Conservation (phyloP, 2,888 invertebrate genomes). For the Candidula unifasciata region DNA sequence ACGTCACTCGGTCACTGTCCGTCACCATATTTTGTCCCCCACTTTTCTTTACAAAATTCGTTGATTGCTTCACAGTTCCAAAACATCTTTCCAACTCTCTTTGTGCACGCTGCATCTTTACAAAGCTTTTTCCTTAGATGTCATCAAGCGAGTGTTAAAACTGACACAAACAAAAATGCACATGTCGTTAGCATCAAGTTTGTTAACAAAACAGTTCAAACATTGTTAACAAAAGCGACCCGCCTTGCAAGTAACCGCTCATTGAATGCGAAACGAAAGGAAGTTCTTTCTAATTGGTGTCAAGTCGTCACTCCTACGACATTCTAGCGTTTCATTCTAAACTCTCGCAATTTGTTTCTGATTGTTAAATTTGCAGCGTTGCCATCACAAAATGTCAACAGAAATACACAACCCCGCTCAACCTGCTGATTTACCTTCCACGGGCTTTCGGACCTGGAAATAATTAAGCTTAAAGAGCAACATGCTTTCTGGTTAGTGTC, state of each 20-base stretch:
- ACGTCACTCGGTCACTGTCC: no score
- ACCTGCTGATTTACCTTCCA: not conserved
- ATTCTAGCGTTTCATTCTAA: not conserved
- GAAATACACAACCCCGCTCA: not conserved
- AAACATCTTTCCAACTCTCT: not conserved
- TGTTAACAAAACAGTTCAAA: not conserved
- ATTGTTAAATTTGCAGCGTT: not conserved
- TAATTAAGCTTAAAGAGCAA: not conserved
- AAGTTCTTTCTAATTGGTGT: slow-evolving; percentile 19
- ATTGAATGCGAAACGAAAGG: not conserved
- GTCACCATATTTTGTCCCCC: no score
- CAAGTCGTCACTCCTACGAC: not conserved
- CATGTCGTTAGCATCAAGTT: not conserved
- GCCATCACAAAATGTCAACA: slow-evolving; percentile 8
- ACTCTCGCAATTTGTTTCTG: not conserved
- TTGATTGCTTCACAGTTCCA: not conserved
- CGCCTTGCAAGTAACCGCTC: not conserved
- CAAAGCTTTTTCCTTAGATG: not conserved
- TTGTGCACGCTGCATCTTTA: not conserved
- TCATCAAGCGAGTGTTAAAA: slow-evolving; percentile 9
- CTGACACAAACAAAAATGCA: not conserved
- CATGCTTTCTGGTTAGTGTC: not conserved
- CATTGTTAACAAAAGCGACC: not conserved
- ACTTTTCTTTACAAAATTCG: not conserved
- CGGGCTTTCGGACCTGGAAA: not conserved